A percentile compares a stretch with the other conserved stretches of the same genome.
Conservation (phyloP, 2,113 vertebrate genomes). For the Sisor rabdophorus region DNA sequence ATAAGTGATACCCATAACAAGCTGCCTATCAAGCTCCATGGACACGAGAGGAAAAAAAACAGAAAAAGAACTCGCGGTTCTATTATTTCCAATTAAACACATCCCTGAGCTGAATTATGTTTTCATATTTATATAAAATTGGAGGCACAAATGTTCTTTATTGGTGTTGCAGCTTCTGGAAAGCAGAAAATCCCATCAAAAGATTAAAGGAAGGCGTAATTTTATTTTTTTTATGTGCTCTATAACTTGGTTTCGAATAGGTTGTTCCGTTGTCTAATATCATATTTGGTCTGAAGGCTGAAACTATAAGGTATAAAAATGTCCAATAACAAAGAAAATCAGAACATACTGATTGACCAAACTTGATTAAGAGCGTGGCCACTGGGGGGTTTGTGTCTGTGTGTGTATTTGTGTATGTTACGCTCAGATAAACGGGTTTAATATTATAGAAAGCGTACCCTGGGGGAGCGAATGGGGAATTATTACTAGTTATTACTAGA, state of each 20-base stretch:
- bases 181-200: not conserved
- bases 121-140: no score
- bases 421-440: no score
- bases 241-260: not conserved
- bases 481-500: no score
- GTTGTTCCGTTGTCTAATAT: not conserved
- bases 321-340: slow-evolving; percentile 1
- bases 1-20: not conserved
- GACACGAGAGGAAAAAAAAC: not conserved
- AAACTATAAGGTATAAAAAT: not conserved
- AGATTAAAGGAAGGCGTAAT: not conserved
- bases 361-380: not conserved
- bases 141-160: not conserved
- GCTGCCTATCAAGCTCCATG: not conserved
- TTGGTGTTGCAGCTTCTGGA: not conserved
- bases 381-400: not conserved
- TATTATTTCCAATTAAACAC: not conserved
- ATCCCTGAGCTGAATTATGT: not conserved
- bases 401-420: slow-evolving; percentile 5
- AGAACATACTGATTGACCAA: not conserved
- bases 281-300: not conserved
- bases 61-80: not conserved
- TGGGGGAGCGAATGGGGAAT: no score
- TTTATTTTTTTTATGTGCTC: not conserved
- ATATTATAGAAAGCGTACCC: no score